phyloP scores from a whole-genome alignment of 1,140 invertebrate genomes.

The Cotesia vestalis region DNA sequence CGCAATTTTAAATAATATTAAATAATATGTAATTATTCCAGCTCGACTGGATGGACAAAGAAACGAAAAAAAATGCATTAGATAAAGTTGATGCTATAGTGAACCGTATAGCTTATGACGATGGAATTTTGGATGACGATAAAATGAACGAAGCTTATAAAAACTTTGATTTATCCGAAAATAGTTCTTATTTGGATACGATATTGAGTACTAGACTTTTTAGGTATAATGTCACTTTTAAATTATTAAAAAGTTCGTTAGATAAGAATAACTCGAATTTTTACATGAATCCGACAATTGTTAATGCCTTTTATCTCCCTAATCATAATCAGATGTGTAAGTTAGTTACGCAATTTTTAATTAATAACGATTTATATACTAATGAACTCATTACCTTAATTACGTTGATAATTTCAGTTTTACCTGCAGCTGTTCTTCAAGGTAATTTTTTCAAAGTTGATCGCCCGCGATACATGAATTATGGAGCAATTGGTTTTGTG shows the following conservation, averaged over 20 bases:
- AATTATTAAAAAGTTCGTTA: slow-evolving; percentile 77
- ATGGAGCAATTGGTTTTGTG: no score
- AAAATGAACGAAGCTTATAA: slow-evolving; percentile 82
- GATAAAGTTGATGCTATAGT: slow-evolving; percentile 79
- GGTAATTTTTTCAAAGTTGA: no score
- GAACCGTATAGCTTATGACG: slow-evolving; percentile 83
- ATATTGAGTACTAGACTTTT: slow-evolving; percentile 79
- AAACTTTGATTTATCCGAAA: slow-evolving; percentile 74
- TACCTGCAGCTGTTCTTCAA: no score
- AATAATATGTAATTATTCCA: slow-evolving; percentile 46
- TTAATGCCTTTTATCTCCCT: slow-evolving; percentile 85
- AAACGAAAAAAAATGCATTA: slow-evolving; percentile 76
- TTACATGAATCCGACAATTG: slow-evolving; percentile 79
- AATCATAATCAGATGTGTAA: slow-evolving; percentile 86
- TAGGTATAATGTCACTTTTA: slow-evolving; percentile 79
- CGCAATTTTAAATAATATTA: no score
- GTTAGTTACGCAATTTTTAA: slow-evolving; percentile 48
- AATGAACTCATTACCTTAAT: no score
- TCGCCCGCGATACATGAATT: no score
- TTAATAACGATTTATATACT: not conserved
- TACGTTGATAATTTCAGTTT: no score
- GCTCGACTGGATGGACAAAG: slow-evolving; percentile 90
- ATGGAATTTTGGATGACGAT: slow-evolving; percentile 79
- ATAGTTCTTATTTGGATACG: slow-evolving; percentile 75
- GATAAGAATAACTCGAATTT: slow-evolving; percentile 86